Evolutionary conservation across 1,140 invertebrate genomes (phyloP).

Genomic region (Chionoecetes opilio): DNA sequence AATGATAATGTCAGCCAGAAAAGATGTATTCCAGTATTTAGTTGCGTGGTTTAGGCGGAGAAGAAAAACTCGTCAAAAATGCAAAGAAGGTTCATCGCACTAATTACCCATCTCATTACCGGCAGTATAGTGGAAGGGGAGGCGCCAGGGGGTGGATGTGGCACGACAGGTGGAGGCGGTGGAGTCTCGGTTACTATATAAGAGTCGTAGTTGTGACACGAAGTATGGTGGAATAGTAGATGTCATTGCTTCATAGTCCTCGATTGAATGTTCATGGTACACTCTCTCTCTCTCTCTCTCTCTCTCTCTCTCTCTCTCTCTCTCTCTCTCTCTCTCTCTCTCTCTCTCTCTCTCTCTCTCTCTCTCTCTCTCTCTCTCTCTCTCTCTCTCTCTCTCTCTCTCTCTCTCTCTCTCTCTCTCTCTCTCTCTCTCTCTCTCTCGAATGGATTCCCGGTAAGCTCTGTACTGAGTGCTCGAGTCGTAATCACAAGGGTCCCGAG

Average conservation of each 20-base stretch:
- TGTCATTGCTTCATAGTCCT: neutral
- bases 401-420: neutral
- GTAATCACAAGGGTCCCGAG: too few species aligned
- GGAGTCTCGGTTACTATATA: neutral
- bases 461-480: too few species aligned
- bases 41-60: neutral
- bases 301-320: slow-evolving; percentile 9
- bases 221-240: neutral
- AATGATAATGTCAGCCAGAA: neutral
- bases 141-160: neutral
- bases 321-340: neutral
- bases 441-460: too few species aligned
- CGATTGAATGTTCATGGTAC: neutral
- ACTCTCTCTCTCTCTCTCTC: neutral
- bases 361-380: neutral
- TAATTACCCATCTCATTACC: neutral
- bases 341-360: neutral
- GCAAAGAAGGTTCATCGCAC: neutral
- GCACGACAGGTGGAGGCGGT: neutral
- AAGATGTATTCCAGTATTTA: neutral
- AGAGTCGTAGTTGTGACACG: neutral
- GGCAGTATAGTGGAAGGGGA: neutral
- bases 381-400: neutral
- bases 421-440: too few species aligned
- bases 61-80: neutral